Evolutionary conservation across 2,797 vertebrate species (phyloP).

Genomic region (Cynodonichthys magdalenae): DNA sequence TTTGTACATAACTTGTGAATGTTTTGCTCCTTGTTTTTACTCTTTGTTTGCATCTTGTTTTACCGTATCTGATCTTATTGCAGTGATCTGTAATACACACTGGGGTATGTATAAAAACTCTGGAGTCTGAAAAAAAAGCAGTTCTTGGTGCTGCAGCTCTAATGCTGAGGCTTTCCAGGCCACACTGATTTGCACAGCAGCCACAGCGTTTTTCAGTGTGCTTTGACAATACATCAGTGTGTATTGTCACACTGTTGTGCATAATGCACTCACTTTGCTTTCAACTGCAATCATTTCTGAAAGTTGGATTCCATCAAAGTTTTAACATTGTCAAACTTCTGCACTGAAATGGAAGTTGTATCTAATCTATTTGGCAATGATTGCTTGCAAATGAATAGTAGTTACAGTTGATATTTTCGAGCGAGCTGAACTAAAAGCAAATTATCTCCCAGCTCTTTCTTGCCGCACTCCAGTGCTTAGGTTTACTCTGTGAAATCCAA

Average conservation of each 20-base stretch:
- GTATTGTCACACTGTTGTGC: constrained; percentile 7
- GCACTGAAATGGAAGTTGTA: constrained; percentile 17
- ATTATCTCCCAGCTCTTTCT: constrained; percentile 13
- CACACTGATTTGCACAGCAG: constrained; percentile 18
- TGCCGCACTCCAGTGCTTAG: constrained; percentile 32
- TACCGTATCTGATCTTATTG: no score
- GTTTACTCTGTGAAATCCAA: constrained; percentile 27
- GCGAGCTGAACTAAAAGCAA: constrained; percentile 34
- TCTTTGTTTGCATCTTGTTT: no score
- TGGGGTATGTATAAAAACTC: background rate
- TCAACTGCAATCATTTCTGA: constrained; percentile 33
- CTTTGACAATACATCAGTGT: constrained; percentile 12
- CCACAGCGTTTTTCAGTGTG: background rate
- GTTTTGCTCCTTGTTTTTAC: no score
- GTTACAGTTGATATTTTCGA: constrained; percentile 36
- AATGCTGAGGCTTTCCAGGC: constrained; percentile 25
- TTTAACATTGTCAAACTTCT: constrained; percentile 34
- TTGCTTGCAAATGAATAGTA: constrained; percentile 33
- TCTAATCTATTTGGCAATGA: constrained; percentile 37
- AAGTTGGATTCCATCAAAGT: constrained; percentile 40
- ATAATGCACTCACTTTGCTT: constrained; percentile 25
- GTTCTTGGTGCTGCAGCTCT: constrained; percentile 23
- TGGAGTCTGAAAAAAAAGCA: constrained; percentile 38
- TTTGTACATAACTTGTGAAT: no score
- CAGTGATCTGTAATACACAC: no score